Percentiles rank a stretch among this genome's conserved stretches.
Evolutionary conservation across 2,888 invertebrate species (phyloP).

Genomic region (Oscheius sp.): DNA sequence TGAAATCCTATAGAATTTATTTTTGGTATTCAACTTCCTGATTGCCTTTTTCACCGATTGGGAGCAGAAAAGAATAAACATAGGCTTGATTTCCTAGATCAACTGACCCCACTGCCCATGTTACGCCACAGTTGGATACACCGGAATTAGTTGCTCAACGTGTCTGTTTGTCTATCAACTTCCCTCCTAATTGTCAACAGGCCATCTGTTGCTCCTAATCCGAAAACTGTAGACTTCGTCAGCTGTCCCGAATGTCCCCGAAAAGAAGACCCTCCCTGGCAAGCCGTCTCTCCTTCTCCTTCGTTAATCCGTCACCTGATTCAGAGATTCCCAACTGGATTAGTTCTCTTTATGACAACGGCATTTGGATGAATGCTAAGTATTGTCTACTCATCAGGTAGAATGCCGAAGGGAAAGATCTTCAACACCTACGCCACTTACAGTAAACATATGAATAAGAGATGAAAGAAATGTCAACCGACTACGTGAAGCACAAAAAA

Average conservation of each 20-base stretch:
- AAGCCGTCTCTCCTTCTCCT: background rate
- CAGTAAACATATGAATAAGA: too few relatives aligned
- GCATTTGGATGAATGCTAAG: background rate
- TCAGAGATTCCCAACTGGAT: slow-evolving; percentile 3
- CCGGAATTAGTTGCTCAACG: slow-evolving; percentile 26
- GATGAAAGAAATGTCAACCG: too few relatives aligned
- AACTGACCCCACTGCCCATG: too few relatives aligned
- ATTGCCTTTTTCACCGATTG: too few relatives aligned
- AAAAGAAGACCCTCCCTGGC: background rate
- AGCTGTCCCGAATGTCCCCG: slow-evolving; percentile 10
- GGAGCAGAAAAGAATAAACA: too few relatives aligned
- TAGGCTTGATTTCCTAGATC: background rate
- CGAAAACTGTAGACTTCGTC: slow-evolving; percentile 11
- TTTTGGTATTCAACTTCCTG: too few relatives aligned
- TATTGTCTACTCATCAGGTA: slow-evolving; percentile 8
- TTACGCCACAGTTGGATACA: slow-evolving; percentile 17
- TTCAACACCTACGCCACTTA: background rate
- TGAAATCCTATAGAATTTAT: too few relatives aligned
- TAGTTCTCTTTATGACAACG: slow-evolving; percentile 2
- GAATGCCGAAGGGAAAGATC: slow-evolving; percentile 13
- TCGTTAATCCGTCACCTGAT: slow-evolving; percentile 3
- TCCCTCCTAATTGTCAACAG: background rate
- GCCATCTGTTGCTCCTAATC: slow-evolving; percentile 29
- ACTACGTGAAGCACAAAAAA: too few relatives aligned
- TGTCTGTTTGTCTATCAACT: slow-evolving; percentile 26